Conservation (phyloP, 2,113 vertebrate species). For the Burhinus oedicnemus region DNA sequence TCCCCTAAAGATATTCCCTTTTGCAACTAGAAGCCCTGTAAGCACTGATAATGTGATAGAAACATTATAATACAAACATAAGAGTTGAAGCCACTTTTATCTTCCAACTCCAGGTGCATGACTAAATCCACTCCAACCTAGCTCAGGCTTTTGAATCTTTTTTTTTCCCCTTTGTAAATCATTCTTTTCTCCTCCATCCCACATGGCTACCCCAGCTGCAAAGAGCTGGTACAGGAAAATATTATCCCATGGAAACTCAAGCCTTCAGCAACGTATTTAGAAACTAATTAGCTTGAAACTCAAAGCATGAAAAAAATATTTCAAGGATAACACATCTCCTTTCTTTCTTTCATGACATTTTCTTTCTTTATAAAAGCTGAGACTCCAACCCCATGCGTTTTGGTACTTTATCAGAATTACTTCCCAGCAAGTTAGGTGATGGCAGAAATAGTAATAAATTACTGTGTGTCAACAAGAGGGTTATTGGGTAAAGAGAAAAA, state of each 20-base stretch:
- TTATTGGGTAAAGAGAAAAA: slow-evolving; percentile 3
- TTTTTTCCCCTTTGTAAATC: not conserved
- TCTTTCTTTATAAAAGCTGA: slow-evolving; percentile 13
- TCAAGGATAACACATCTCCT: slow-evolving; percentile 2
- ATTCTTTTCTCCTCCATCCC: not conserved
- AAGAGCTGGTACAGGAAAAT: not conserved
- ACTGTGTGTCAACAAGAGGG: slow-evolving; percentile 20
- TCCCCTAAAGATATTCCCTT: not conserved
- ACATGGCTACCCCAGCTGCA: not conserved
- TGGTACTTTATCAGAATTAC: slow-evolving; percentile 62
- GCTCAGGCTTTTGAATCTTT: not conserved
- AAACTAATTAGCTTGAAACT: slow-evolving; percentile 63
- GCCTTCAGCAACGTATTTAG: slow-evolving; percentile 43
- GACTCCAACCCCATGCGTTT: not conserved
- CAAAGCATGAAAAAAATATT: slow-evolving; percentile 26
- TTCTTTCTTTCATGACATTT: slow-evolving; percentile 36
- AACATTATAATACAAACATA: slow-evolving; percentile 39
- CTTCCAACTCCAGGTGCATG: slow-evolving; percentile 5
- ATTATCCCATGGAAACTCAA: slow-evolving; percentile 7
- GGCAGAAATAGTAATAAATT: slow-evolving; percentile 59
- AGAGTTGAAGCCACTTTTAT: slow-evolving; percentile 41
- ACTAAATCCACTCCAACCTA: slow-evolving; percentile 38
- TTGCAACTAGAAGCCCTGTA: not conserved
- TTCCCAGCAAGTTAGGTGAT: slow-evolving; percentile 35
- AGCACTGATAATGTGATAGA: slow-evolving; percentile 25